phyloP scores from a whole-genome alignment of 2,888 invertebrate species.

The Neoitamus cyanurus region DNA sequence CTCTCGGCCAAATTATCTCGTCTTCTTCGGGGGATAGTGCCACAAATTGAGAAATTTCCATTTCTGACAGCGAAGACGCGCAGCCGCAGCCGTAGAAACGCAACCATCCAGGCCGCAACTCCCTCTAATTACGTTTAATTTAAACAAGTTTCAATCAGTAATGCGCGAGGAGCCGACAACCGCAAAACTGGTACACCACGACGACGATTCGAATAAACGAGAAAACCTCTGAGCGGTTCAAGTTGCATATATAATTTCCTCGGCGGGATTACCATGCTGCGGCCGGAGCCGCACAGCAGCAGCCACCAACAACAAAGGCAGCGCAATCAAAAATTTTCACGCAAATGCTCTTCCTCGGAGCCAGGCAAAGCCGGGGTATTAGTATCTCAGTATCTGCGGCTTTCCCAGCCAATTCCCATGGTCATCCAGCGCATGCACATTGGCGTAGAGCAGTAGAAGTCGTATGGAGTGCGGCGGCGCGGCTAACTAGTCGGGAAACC shows the following conservation, averaged over 20 bases:
- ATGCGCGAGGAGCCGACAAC: slow-evolving; percentile 13
- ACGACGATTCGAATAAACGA: slow-evolving; percentile 26
- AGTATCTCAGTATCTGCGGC: not conserved
- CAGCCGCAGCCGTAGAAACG: not conserved
- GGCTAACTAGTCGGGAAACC: not conserved
- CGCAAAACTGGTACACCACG: slow-evolving; percentile 33
- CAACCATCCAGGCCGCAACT: not conserved
- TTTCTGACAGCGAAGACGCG: not conserved
- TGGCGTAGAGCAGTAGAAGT: not conserved
- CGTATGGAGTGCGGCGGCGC: not conserved
- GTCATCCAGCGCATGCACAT: not conserved
- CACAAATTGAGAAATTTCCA: slow-evolving; percentile 11
- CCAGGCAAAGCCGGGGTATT: not conserved
- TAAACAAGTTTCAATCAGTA: slow-evolving; percentile 32
- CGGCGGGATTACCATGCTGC: slow-evolving; percentile 15
- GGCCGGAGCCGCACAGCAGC: not conserved
- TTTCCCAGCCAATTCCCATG: slow-evolving; percentile 32
- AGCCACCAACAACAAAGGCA: not conserved
- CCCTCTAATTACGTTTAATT: slow-evolving; percentile 25
- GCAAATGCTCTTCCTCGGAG: slow-evolving; percentile 26
- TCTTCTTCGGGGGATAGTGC: not conserved
- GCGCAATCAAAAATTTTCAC: slow-evolving; percentile 19
- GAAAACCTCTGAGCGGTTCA: slow-evolving; percentile 32
- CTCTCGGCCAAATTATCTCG: not conserved
- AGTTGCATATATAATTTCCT: slow-evolving; percentile 37